phyloP scores from a whole-genome alignment of 2,888 invertebrate genomes.

The Caenorhabditis sp. region DNA sequence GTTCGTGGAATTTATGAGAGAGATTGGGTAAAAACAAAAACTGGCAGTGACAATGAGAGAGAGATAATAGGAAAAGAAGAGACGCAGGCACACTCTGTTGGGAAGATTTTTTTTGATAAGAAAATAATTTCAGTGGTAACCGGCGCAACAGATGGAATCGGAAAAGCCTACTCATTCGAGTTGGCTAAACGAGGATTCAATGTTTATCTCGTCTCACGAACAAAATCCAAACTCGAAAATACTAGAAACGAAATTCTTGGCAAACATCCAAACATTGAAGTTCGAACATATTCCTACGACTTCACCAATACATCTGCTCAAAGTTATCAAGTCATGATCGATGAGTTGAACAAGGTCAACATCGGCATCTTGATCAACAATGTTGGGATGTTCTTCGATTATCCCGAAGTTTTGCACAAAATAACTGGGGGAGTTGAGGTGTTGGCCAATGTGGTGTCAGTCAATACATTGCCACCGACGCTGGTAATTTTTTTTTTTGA shows the following conservation, averaged over 20 bases:
- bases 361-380: slow-evolving; percentile 80
- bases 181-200: slow-evolving; percentile 67
- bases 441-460: slow-evolving; percentile 76
- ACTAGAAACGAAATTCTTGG: slow-evolving; percentile 63
- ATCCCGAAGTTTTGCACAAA: slow-evolving; percentile 77
- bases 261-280: slow-evolving; percentile 49
- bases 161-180: slow-evolving; percentile 68
- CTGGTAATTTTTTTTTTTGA: slow-evolving; percentile 73
- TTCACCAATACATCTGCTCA: slow-evolving; percentile 57
- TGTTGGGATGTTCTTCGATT: slow-evolving; percentile 85
- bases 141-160: slow-evolving; percentile 70
- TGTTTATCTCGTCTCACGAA: slow-evolving; percentile 65
- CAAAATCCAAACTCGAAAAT: slow-evolving; percentile 62
- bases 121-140: slow-evolving; percentile 70
- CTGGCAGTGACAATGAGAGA: too few relatives aligned
- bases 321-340: slow-evolving; percentile 59
- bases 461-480: slow-evolving; percentile 82
- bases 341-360: slow-evolving; percentile 59
- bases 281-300: slow-evolving; percentile 61
- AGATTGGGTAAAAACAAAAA: too few relatives aligned
- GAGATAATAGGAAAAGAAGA: too few relatives aligned
- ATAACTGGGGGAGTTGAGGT: slow-evolving; percentile 62
- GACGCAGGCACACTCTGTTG: too few relatives aligned
- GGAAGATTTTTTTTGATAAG: too few relatives aligned
- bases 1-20: too few relatives aligned